Conservation (phyloP, 2,113 vertebrate genomes). For the Orthonyx spaldingii region DNA sequence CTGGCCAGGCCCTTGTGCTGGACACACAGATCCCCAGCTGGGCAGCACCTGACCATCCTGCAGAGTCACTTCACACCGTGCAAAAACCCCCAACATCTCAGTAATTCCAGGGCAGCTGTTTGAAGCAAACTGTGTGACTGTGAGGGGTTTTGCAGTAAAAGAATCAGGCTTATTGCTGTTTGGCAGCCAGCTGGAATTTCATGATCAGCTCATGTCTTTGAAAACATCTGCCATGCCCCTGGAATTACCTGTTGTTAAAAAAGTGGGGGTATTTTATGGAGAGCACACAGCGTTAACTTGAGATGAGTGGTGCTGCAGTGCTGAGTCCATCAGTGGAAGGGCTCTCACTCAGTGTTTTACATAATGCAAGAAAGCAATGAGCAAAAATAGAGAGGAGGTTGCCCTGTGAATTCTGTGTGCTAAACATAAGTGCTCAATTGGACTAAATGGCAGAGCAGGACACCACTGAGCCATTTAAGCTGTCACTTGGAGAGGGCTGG, state of each 20-base stretch:
- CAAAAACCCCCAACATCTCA: neutral
- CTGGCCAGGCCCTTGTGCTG: neutral
- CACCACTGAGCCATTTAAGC: neutral
- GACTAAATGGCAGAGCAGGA: neutral
- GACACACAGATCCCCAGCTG: neutral
- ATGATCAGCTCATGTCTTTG: neutral
- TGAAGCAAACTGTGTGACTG: neutral
- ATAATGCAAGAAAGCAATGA: neutral
- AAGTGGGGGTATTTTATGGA: neutral
- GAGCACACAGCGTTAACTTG: neutral
- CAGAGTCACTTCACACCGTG: rapidly evolving
- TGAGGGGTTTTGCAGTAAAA: neutral
- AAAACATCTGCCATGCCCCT: neutral
- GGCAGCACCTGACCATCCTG: neutral
- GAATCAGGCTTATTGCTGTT: neutral
- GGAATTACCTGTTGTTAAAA: neutral
- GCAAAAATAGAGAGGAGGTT: neutral
- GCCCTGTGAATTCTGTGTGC: neutral
- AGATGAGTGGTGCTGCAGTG: neutral
- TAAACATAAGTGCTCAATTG: neutral
- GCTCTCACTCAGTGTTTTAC: neutral
- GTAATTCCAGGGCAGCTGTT: neutral
- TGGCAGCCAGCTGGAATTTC: neutral
- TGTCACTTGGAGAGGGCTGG: neutral
- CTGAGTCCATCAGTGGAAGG: neutral